phyloP scores from a whole-genome alignment of 2,797 vertebrate genomes.

The Schizopygopsis malacanthus region DNA sequence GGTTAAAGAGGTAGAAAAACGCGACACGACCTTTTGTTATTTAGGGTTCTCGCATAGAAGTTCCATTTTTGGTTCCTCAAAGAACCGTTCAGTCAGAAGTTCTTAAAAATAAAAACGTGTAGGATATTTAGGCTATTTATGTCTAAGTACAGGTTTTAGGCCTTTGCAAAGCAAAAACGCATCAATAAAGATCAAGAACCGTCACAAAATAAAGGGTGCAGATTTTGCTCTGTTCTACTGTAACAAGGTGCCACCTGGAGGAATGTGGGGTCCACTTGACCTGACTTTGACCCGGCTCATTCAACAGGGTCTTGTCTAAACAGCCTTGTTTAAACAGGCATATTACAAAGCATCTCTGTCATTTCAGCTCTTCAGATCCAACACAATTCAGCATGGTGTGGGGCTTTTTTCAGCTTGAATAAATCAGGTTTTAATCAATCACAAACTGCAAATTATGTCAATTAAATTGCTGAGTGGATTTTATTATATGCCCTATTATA shows the following conservation, averaged over 20 bases:
- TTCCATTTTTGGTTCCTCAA: not conserved
- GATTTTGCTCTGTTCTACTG: not conserved
- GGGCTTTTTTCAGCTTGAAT: not conserved
- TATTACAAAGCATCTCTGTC: constrained; percentile 63
- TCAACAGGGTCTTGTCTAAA: constrained; percentile 61
- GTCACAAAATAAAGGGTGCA: not conserved
- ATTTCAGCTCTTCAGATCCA: constrained; percentile 42
- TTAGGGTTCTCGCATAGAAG: not conserved
- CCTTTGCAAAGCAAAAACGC: not conserved
- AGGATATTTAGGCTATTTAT: not conserved
- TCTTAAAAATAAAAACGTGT: not conserved
- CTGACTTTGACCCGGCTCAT: constrained; percentile 62
- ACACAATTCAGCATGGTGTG: constrained; percentile 23
- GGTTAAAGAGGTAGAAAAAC: not conserved
- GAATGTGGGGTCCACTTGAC: constrained; percentile 61
- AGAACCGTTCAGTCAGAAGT: not conserved
- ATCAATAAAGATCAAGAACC: not conserved
- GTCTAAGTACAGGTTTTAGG: not conserved
- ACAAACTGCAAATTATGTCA: not conserved
- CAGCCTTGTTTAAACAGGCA: constrained; percentile 57
- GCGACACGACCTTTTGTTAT: not conserved
- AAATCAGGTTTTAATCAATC: constrained; percentile 17
- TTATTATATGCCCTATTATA: not conserved
- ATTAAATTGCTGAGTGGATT: not conserved
- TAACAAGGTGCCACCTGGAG: constrained; percentile 55